Percentiles rank a stretch among this genome's conserved stretches.
Conservation (phyloP, 2,113 vertebrate genomes). For the Lophura nycthemera region DNA sequence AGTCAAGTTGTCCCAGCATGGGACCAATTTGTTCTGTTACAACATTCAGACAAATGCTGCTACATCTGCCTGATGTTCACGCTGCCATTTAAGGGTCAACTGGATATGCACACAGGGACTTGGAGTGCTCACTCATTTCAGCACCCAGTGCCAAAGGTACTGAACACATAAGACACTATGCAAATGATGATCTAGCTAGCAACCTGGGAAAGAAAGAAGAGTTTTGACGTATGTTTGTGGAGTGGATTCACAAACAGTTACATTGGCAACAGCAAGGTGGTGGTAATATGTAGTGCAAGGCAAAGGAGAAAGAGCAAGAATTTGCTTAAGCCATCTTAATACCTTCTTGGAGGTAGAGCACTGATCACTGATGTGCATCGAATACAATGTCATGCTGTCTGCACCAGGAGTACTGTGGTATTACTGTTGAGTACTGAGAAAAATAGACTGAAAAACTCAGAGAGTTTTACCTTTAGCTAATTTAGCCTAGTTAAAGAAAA, state of each 20-base stretch:
- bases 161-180: background rate
- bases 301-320: background rate
- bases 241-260: background rate
- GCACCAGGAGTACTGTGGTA: background rate
- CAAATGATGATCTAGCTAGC: background rate
- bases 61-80: background rate
- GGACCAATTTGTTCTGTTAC: background rate
- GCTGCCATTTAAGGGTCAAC: constrained; percentile 34
- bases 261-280: background rate
- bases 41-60: constrained; percentile 3
- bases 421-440: background rate
- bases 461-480: background rate
- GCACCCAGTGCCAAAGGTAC: background rate
- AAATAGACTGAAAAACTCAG: background rate
- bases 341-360: background rate
- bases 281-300: background rate
- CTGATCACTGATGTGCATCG: background rate
- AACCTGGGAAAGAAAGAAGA: constrained; percentile 12
- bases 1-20: constrained; percentile 4
- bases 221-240: background rate
- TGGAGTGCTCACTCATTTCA: background rate
- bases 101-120: background rate
- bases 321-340: background rate
- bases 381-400: background rate
- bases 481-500: background rate